Base-by-base conservation (phyloP, 2,797 vertebrate species). In the Falco berigora region DNA sequence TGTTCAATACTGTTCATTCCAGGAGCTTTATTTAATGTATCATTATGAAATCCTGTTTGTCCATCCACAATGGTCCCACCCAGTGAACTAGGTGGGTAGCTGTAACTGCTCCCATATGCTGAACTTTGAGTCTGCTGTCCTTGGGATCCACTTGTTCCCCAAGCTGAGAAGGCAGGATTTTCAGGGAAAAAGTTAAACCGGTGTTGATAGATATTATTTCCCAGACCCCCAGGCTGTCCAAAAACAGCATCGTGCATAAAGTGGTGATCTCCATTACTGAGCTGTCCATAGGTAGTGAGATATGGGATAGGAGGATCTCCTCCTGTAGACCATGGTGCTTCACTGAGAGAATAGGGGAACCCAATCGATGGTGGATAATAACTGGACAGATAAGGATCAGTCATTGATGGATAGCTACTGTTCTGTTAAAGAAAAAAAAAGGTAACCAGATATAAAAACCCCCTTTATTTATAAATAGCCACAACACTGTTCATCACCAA, bases 361-460 rank as follows among this genome's bases (percentile, higher is more conserved):
- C 99, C 98, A 94, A 99, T 99, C 78, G 99, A 99, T 28, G 99
- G 99, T 49, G 99, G 99, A 88, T 99, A 99, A 92, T 99, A 99
- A 98, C 98, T 99, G 97, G 99, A 98, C 97, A 99, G 95, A 97
- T 99, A 99, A 78, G 99, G 99, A 97, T 99, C 99, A 40, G 98
- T 99, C 98, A 99, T 99, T 97, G 99, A 99, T 98, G 99, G 99
- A 97, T 99, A 99, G 97, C 98, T 99, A 98, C 98, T 99, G 97
- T 98, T 99, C 99, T 99, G 98, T 56, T 92, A 91, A 96, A 93
- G 91, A 92, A 92, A 94, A 95, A 73, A 63, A 66, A 89, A 85
- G 23, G 64, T 68, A 75, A 91, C 88, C 86, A 96, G 64, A 84
- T 76, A 62, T 44, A 91, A 80, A 88, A 77, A 68, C 6, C 1